A percentile compares a stretch with the other conserved stretches of the same genome.
phyloP scores from a whole-genome alignment of 92 coral and sea anemone species.

The Phenganax marumi region DNA sequence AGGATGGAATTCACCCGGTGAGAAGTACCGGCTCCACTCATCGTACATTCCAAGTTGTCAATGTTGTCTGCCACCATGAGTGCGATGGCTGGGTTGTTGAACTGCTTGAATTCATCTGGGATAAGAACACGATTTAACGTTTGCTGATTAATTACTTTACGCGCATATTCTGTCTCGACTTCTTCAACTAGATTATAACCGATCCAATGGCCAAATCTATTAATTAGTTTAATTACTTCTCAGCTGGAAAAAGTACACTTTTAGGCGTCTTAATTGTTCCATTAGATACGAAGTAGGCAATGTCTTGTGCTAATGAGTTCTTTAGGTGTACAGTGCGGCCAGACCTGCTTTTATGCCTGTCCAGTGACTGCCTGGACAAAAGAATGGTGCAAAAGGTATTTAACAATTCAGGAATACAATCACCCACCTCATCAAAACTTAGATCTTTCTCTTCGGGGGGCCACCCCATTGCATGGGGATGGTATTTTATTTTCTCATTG shows the following conservation, averaged over 20 bases:
- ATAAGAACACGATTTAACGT: conserved; percentile 53
- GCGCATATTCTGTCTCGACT: conserved; percentile 60
- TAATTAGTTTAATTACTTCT: conserved; percentile 61
- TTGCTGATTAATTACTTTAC: conserved; percentile 50
- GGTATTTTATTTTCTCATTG: conserved; percentile 50
- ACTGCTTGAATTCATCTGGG: conserved; percentile 34
- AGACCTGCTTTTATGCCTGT: conserved; percentile 44
- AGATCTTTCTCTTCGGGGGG: conserved; percentile 58
- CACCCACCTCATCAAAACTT: background rate
- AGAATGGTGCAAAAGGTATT: conserved; percentile 50
- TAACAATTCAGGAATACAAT: conserved; percentile 47
- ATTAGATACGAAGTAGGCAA: conserved; percentile 42
- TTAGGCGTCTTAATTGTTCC: conserved; percentile 61
- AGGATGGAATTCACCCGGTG: conserved; percentile 67
- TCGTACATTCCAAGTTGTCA: conserved; percentile 64
- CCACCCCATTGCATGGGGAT: conserved; percentile 56
- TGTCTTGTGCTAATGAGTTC: conserved; percentile 56
- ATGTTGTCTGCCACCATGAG: conserved; percentile 66
- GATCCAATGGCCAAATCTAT: conserved; percentile 60
- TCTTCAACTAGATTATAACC: conserved; percentile 61
- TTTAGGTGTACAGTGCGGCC: conserved; percentile 49
- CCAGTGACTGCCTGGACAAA: conserved; percentile 52
- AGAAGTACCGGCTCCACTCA: conserved; percentile 70
- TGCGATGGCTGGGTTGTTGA: conserved; percentile 42
- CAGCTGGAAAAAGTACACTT: conserved; percentile 57